Base-by-base conservation (phyloP, 2,888 invertebrate species). In the Allolobophora icterica region DNA sequence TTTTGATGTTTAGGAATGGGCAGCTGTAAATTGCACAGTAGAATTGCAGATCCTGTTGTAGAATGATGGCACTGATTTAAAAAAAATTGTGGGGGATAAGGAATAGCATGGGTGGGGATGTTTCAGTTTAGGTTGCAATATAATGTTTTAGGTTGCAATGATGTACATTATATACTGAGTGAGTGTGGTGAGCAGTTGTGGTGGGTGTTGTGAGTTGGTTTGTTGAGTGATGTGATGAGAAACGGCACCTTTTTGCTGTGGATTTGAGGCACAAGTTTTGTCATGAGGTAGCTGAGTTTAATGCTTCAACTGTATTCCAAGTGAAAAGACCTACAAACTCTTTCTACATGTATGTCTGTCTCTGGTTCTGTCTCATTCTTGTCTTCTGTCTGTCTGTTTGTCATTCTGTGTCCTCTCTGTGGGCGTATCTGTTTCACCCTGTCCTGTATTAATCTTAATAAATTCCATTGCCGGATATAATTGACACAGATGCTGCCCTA, bases 161-260 rank as follows among this genome's bases (percentile, higher is more conserved):
- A 71, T n/a, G 8, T 52, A 52, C 52, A n/a, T 71, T 71, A 13
- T 13, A n/a, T 71, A n/a, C 71, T 71, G 3, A 52, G 24, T 24
- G 52, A 52, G 52, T 52, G 52, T 8, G n/a, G n/a, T 71, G 71
- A 71, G 71, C n/a, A n/a, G 71, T n/a, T 71, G n/a, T n/a, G 71
- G 71, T 71, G 52, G 71, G 71, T n/a, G 71, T 71, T 71, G 71
- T 21, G 71, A 71, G 71, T 71, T 71, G n/a, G n/a, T 71, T 71
- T 71, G n/a, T 71, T 71, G 30, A 71, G 71, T 71, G 71, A 8
- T n/a, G 15, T 13, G 8, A n/a, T 71, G 30, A n/a, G 71, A 13
- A 71, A n/a, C 0, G 30, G 30, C 13, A 15, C 8, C 71, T 71
- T n/a, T 71, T 71, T 4, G 52, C 52, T 5, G 24, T 24, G 11